These are phyloP conservation scores for Rotaria sp. DNA, from an alignment of 2,888 invertebrate genomes.

Conservation along the genomic window DNA sequence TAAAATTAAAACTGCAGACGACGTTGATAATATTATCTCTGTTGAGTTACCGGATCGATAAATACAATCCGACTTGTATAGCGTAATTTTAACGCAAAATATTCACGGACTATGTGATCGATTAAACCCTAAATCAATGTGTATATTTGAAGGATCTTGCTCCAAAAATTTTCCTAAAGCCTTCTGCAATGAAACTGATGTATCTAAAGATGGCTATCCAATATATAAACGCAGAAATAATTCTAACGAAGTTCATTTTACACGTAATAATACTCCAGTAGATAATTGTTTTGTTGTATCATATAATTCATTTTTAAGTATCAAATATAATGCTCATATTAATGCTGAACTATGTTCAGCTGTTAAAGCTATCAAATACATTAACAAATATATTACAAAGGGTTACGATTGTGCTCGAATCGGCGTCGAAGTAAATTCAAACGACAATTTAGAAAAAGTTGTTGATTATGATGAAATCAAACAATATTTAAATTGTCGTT, in stretches of 20 bases:
- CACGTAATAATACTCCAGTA: neutral
- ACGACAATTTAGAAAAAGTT: too few relatives aligned
- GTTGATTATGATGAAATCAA: too few relatives aligned
- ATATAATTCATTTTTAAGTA: neutral
- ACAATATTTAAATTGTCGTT: too few relatives aligned
- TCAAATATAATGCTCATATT: neutral
- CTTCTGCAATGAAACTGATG: slow-evolving; percentile 45
- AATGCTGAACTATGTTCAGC: too few relatives aligned
- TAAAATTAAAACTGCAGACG: slow-evolving; percentile 44
- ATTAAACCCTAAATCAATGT: slow-evolving; percentile 46
- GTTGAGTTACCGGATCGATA: slow-evolving; percentile 44
- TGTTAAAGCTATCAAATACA: too few relatives aligned
- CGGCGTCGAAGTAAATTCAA: too few relatives aligned
- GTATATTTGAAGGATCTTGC: slow-evolving; percentile 53
- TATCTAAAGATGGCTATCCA: slow-evolving; percentile 50
- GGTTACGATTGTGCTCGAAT: too few relatives aligned
- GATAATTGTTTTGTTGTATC: neutral
- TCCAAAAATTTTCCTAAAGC: slow-evolving; percentile 51
- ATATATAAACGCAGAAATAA: slow-evolving; percentile 43
- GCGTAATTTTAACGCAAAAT: slow-evolving; percentile 43
- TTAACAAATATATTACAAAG: too few relatives aligned
- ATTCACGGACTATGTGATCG: slow-evolving; percentile 46
- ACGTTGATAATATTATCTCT: slow-evolving; percentile 41
- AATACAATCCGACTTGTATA: slow-evolving; percentile 42
- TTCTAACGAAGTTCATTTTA: too few relatives aligned